phyloP scores from a whole-genome alignment of 2,888 invertebrate genomes.

The Ellobium chinense region DNA sequence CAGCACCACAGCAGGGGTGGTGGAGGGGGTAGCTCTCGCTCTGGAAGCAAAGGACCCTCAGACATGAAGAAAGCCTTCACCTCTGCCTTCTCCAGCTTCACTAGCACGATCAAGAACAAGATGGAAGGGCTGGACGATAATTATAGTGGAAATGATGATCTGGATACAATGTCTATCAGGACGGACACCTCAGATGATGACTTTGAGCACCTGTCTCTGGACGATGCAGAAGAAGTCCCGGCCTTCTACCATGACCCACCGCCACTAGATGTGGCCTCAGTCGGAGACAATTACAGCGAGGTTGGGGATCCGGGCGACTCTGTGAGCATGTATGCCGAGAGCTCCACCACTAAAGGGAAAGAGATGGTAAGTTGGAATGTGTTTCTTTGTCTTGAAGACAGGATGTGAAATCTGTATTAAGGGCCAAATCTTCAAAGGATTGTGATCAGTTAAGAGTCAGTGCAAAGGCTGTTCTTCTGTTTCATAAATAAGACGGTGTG shows the following conservation, averaged over 20 bases:
- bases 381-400: too few species aligned
- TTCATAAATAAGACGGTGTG: too few species aligned
- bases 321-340: slow-evolving; percentile 68
- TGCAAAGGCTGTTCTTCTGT: too few species aligned
- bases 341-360: slow-evolving; percentile 65
- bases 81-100: slow-evolving; percentile 91
- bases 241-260: slow-evolving; percentile 80
- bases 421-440: too few species aligned
- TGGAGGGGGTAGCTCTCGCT: slow-evolving; percentile 15
- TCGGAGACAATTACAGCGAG: slow-evolving; percentile 57
- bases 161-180: slow-evolving; percentile 87
- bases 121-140: slow-evolving; percentile 63
- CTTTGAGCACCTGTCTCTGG: slow-evolving; percentile 84
- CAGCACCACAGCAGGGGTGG: slow-evolving; percentile 41
- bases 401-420: too few species aligned
- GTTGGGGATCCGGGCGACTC: slow-evolving; percentile 57
- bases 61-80: slow-evolving; percentile 90
- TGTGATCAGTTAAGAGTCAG: too few species aligned
- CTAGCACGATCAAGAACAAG: slow-evolving; percentile 78
- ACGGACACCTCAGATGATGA: slow-evolving; percentile 93
- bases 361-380: slow-evolving; percentile 62
- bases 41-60: slow-evolving; percentile 15
- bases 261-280: slow-evolving; percentile 75
- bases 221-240: slow-evolving; percentile 81
- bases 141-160: slow-evolving; percentile 81